phyloP scores from a whole-genome alignment of 1,140 invertebrate species.

The Aradophagus sp. region DNA sequence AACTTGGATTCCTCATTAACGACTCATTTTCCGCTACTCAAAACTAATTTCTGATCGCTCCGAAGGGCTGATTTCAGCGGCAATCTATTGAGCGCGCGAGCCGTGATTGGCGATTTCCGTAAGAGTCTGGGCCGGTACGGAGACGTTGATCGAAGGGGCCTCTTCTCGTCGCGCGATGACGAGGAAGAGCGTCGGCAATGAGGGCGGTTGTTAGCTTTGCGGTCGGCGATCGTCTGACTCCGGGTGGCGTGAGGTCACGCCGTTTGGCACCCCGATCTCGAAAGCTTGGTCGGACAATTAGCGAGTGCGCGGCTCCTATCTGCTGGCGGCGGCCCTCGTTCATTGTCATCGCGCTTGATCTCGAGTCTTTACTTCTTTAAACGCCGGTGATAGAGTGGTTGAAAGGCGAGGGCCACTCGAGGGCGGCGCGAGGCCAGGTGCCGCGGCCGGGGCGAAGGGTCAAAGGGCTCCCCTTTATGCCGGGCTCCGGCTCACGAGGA shows the following conservation, averaged over 20 bases:
- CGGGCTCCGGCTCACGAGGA: slow-evolving; percentile 62
- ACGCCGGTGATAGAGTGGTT: slow-evolving; percentile 73
- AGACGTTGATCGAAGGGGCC: no score
- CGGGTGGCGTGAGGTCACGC: slow-evolving; percentile 33
- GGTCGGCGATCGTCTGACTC: slow-evolving; percentile 14
- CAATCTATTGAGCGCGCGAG: no score
- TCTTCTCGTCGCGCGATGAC: no score
- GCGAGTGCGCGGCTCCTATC: slow-evolving; percentile 4
- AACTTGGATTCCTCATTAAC: no score
- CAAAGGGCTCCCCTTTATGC: slow-evolving; percentile 59
- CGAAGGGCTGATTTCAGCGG: no score
- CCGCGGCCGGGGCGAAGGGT: slow-evolving; percentile 38
- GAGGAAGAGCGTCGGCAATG: slow-evolving; percentile 31
- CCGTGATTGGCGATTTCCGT: no score
- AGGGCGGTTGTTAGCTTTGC: slow-evolving; percentile 58
- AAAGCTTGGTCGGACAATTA: slow-evolving; percentile 38
- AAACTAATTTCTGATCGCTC: no score
- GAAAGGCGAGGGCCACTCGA: slow-evolving; percentile 68
- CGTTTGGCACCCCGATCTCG: slow-evolving; percentile 44
- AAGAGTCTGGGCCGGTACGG: no score
- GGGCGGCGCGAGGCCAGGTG: slow-evolving; percentile 27
- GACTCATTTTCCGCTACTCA: no score
- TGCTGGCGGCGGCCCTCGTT: slow-evolving; percentile 3
- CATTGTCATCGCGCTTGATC: slow-evolving; percentile 60
- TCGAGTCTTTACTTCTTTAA: slow-evolving; percentile 74